A percentile compares a stretch with the other conserved stretches of the same genome.
Conservation (phyloP, 2,888 invertebrate genomes). For the Galerucella pusilla region DNA sequence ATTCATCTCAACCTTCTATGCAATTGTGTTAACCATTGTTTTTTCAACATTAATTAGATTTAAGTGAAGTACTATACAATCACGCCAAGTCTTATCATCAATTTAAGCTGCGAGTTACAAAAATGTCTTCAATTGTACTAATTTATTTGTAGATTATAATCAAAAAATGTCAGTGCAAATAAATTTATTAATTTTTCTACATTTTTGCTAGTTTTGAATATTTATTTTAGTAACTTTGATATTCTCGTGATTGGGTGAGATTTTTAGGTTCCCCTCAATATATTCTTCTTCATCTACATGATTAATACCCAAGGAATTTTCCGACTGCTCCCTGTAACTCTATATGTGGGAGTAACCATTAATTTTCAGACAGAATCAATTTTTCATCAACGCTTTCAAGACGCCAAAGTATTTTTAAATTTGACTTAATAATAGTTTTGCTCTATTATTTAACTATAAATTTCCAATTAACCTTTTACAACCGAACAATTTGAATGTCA, state of each 20-base stretch:
- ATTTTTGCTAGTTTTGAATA: no score
- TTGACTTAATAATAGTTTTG: conserved; percentile 2
- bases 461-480: conserved; percentile 4
- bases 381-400: background rate
- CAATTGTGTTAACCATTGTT: conserved; percentile 2
- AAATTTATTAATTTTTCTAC: background rate
- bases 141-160: background rate
- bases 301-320: background rate
- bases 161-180: background rate
- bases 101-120: background rate
- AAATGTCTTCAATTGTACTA: background rate
- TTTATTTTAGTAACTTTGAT: no score
- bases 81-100: background rate
- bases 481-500: conserved; percentile 4
- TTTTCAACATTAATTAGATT: background rate
- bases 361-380: conserved; percentile 2
- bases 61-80: background rate
- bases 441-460: background rate
- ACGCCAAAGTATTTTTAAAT: background rate
- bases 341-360: background rate
- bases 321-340: background rate
- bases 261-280: no score
- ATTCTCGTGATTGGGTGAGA: no score
- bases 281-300: no score
- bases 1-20: background rate